Evolutionary conservation across 2,888 invertebrate species (phyloP).

Genomic region (Aethes cnicana): DNA sequence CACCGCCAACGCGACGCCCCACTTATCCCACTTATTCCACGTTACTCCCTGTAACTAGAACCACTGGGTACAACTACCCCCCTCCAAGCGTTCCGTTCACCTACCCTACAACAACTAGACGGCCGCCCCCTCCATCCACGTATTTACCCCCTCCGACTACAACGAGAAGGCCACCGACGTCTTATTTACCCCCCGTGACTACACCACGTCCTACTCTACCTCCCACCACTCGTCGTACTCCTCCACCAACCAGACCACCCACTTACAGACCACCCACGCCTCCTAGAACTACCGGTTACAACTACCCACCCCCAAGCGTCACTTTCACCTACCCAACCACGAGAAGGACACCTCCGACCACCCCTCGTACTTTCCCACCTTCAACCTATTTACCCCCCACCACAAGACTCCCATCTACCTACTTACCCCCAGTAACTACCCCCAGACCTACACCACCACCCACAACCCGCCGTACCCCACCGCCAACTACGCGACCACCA

Average conservation of each 20-base stretch:
- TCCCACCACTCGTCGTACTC: constrained; percentile 16
- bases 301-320: constrained; percentile 39
- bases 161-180: constrained; percentile 14
- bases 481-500: constrained; percentile 37
- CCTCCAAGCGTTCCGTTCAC: constrained; percentile 43
- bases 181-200: constrained; percentile 32
- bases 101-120: constrained; percentile 40
- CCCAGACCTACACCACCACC: constrained; percentile 38
- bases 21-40: constrained; percentile 20
- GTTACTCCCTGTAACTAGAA: constrained; percentile 36
- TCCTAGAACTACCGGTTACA: constrained; percentile 36
- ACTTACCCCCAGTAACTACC: constrained; percentile 32
- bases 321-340: constrained; percentile 42
- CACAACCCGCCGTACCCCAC: constrained; percentile 33
- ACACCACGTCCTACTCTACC: constrained; percentile 30
- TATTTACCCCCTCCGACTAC: constrained; percentile 7
- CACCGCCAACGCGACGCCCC: constrained; percentile 28
- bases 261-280: constrained; percentile 9
- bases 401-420: constrained; percentile 30
- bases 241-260: constrained; percentile 28
- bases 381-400: constrained; percentile 5
- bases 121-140: constrained; percentile 31
- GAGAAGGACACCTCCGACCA: background rate
- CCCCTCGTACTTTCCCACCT: constrained; percentile 4
- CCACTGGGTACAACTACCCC: constrained; percentile 54